Evolutionary conservation across 2,113 vertebrate genomes (phyloP).

Genomic region (Bufo gargarizans): DNA sequence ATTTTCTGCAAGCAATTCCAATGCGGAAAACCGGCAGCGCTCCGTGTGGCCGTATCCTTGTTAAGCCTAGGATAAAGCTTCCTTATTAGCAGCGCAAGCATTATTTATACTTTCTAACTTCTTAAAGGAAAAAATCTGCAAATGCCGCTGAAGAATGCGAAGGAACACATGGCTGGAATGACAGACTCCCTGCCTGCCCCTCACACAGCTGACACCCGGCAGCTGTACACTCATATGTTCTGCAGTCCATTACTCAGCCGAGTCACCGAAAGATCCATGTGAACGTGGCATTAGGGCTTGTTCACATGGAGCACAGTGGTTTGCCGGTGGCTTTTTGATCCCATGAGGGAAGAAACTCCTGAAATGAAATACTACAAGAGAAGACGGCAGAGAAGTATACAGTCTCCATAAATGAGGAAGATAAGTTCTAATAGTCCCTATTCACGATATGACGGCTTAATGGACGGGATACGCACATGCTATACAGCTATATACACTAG

Average conservation of each 20-base stretch:
- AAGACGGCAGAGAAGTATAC: background rate
- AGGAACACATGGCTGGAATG: conserved; percentile 29
- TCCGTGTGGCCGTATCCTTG: no score
- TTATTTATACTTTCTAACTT: background rate
- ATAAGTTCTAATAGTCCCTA: no score
- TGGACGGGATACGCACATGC: no score
- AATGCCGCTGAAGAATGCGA: conserved; percentile 13
- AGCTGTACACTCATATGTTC: conserved; percentile 31
- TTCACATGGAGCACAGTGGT: background rate
- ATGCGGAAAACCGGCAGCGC: no score
- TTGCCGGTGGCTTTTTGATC: background rate
- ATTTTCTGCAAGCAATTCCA: no score
- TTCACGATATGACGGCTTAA: no score
- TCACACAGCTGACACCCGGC: conserved; percentile 39
- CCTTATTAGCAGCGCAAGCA: background rate
- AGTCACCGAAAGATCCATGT: background rate
- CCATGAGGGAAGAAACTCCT: background rate
- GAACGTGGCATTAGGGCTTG: background rate
- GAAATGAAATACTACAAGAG: background rate
- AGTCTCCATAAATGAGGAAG: no score
- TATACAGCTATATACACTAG: background rate
- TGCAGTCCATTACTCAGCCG: background rate
- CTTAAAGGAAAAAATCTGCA: background rate
- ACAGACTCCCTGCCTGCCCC: background rate
- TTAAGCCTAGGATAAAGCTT: background rate